Conservation (phyloP, 2,888 invertebrate species). For the Invenusta paracnida region DNA sequence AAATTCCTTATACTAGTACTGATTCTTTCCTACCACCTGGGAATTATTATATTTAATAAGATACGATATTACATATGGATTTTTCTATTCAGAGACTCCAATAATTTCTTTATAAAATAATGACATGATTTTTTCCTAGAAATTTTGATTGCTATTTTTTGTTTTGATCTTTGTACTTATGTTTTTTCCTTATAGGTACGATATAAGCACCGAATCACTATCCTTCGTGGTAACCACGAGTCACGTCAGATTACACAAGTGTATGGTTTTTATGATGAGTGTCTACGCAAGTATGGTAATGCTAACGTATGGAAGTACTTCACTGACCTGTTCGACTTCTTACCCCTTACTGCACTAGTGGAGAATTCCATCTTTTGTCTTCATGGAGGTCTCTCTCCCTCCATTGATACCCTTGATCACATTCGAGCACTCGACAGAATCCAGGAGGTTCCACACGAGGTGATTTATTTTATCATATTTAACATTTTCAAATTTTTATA, state of each 20-base stretch:
- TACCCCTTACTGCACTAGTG: constrained; percentile 94
- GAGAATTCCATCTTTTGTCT: constrained; percentile 86
- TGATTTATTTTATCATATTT: neutral
- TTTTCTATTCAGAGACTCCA: too few species aligned
- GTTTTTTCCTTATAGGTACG: constrained; percentile 66
- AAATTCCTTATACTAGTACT: too few species aligned
- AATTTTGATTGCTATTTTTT: too few species aligned
- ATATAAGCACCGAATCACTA: constrained; percentile 97
- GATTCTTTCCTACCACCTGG: too few species aligned
- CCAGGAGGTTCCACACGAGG: constrained; percentile 62
- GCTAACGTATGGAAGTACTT: constrained; percentile 99
- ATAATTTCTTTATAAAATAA: too few species aligned
- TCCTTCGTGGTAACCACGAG: constrained; percentile 97
- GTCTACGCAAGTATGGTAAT: constrained; percentile 97
- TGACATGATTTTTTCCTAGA: too few species aligned
- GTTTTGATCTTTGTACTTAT: too few species aligned
- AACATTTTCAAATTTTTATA: neutral
- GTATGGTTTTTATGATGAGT: constrained; percentile 98
- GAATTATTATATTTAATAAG: too few species aligned
- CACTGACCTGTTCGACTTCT: constrained; percentile 96
- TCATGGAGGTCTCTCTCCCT: constrained; percentile 95
- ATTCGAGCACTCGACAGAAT: constrained; percentile 94
- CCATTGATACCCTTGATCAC: constrained; percentile 97
- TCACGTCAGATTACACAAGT: constrained; percentile 98
- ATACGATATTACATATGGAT: too few species aligned